Base-by-base conservation (phyloP, 2,797 vertebrate species). In the Bucorvus abyssinicus region DNA sequence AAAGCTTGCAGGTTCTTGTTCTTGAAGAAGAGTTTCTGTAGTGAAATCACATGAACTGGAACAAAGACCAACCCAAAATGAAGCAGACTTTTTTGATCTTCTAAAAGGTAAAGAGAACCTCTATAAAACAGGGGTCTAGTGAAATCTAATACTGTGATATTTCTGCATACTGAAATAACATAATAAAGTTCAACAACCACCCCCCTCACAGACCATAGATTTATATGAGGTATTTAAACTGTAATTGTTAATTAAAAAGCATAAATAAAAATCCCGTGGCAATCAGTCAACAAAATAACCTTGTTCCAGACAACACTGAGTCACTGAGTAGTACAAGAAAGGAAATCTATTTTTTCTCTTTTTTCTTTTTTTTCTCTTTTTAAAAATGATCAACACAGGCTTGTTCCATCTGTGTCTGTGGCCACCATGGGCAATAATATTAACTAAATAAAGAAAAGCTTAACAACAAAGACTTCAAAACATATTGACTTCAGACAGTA, bases 241-340 rank as follows among this genome's bases (percentile, higher is more conserved):
- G 68, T 89, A 94, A 90, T 89, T 96, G 94, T 94, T 97, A 96
- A 97, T 95, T 96, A 97, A 96, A 97, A 97, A 81, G 67, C 85
- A 95, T 92, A 97, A 97, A 95, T 96, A 94, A 94, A 95, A 96
- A 92, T 71, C 71, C 53, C 84, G 34, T 18, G 63, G 79, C 52
- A 89, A 86, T 94, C 74, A 87, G 80, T 95, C 69, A 97, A 89
- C 87, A 97, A 93, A 97, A 96, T 94, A 96, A 94, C 90, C 70
- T 63, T 84, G 81, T 64, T 63, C 84, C 91, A 96, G 92, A 92
- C 84, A 96, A 95, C 63, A 94, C 1, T 82, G 74, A 93, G 79
- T 55, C 69, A 91, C 80, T 59, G 59, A 78, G 77, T 11, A 67
- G 69, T 56, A 60, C 21, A 52, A 23, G 20, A 90, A 32, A 59